A percentile compares a stretch with the other conserved stretches of the same genome.
Evolutionary conservation across 2,888 invertebrate species (phyloP).

Genomic region (Drosophila limbata): DNA sequence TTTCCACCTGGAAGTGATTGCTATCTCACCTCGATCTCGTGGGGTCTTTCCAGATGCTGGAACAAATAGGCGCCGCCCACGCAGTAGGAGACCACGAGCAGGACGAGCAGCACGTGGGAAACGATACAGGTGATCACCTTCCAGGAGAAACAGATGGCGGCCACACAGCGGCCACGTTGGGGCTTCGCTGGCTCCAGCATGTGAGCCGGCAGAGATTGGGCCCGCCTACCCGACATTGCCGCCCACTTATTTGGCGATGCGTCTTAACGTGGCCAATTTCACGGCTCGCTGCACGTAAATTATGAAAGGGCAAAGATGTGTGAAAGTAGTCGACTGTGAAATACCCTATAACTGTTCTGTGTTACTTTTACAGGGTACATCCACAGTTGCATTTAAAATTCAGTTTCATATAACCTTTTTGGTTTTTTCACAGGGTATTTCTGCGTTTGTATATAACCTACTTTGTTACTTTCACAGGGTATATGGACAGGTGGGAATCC

Average conservation of each 20-base stretch:
- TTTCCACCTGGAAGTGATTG: neutral
- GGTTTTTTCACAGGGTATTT: neutral
- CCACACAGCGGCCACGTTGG: constrained; percentile 82
- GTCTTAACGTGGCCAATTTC: constrained; percentile 59
- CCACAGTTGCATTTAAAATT: too few species aligned
- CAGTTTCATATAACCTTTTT: neutral
- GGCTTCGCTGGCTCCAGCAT: constrained; percentile 81
- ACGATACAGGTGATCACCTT: constrained; percentile 94
- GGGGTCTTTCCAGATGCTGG: constrained; percentile 90
- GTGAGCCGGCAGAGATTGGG: constrained; percentile 83
- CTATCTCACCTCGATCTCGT: constrained; percentile 89
- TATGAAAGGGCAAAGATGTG: constrained; percentile 33
- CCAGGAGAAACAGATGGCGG: constrained; percentile 87
- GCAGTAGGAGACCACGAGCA: constrained; percentile 95
- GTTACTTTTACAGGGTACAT: neutral
- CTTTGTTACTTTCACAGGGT: neutral
- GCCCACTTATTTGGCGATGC: constrained; percentile 25
- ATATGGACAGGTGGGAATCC: constrained; percentile 23
- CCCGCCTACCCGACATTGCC: constrained; percentile 82
- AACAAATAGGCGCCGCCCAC: constrained; percentile 95
- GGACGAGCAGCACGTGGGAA: constrained; percentile 94
- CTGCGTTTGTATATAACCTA: neutral
- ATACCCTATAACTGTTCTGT: constrained; percentile 24
- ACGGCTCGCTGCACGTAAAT: constrained; percentile 56
- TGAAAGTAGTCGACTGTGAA: neutral